Evolutionary conservation across 2,888 invertebrate genomes (phyloP), one percentile per base, ranked within the genome.

Genomic region (Synergus laeviventris): DNA sequence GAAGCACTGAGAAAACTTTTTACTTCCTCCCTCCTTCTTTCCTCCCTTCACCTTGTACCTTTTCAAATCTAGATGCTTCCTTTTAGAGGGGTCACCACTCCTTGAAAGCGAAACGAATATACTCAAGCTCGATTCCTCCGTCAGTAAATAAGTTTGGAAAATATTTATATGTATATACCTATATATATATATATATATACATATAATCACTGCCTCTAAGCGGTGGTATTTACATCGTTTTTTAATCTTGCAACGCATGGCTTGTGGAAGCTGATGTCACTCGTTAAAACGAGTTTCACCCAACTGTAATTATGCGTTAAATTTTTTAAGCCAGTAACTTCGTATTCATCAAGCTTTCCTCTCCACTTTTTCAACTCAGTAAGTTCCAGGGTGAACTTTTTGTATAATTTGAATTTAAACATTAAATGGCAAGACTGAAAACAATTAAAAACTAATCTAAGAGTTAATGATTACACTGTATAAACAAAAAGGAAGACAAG

Each of bases 291-390:
- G 82, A 84, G 82, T 82, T 85, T 83, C 83, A 83, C 81, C 84
- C 81, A 81, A 81, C 86, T 84, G 86, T 88, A 89, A 89, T 89
- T 89, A 89, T 86, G 87, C 86, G 85, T 87, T 89, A 88, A 88
- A 88, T 89, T 89, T 88, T 89, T 88, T 88, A 87, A 89, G 88
- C 87, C 87, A 38, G 84, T 87, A 82, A 86, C 84, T 82, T 82
- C 79, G 83, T 86, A 87, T 89, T 88, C 86, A 87, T 85, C 84
- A 86, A 85, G 84, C 84, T 86, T 85, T 84, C 54, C 18, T 18
- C 9, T 9, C 0, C 54, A 18, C 54, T 18, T 18, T 54, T 18
- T 18, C 9, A 54, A 54, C 54, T 54, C 54, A 18, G 18, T 54
- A 18, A 54, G 18, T 18, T 3, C 54, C 18, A 18, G 1, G 1